Evolutionary conservation across 2,888 invertebrate species (phyloP).

Genomic region (Xylota segnis): DNA sequence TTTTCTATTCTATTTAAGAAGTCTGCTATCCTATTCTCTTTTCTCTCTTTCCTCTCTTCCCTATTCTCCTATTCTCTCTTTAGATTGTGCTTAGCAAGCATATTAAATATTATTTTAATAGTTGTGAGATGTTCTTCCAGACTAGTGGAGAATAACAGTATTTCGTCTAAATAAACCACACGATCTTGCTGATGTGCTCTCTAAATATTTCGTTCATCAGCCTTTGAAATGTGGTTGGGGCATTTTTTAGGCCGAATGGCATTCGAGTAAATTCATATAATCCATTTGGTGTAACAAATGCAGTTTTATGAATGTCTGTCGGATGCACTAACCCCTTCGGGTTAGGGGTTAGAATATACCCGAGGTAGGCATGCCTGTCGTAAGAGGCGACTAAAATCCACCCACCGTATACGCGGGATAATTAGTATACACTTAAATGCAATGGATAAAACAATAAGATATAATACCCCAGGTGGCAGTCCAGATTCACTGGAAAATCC

Average conservation of each 20-base stretch:
- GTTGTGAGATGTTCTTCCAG: no score
- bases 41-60: constrained; percentile 10
- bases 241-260: constrained; percentile 54
- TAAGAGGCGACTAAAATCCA: no score
- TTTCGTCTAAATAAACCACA: no score
- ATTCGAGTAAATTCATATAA: constrained; percentile 5
- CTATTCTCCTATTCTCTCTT: constrained; percentile 18
- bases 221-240: background rate
- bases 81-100: background rate
- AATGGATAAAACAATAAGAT: no score
- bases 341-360: no score
- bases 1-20: background rate
- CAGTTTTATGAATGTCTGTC: constrained; percentile 70
- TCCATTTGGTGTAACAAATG: constrained; percentile 47
- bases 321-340: constrained; percentile 11
- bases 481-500: no score
- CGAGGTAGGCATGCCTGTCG: no score
- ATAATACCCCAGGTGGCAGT: no score
- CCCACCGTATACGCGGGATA: no score
- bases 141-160: no score
- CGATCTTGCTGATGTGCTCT: background rate
- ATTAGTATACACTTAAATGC: no score
- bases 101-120: no score
- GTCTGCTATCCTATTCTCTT: constrained; percentile 17
- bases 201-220: constrained; percentile 12